These are phyloP conservation scores for Cynopterus sphinx DNA, from an alignment of 2,797 vertebrate species.

Conservation along the genomic window DNA sequence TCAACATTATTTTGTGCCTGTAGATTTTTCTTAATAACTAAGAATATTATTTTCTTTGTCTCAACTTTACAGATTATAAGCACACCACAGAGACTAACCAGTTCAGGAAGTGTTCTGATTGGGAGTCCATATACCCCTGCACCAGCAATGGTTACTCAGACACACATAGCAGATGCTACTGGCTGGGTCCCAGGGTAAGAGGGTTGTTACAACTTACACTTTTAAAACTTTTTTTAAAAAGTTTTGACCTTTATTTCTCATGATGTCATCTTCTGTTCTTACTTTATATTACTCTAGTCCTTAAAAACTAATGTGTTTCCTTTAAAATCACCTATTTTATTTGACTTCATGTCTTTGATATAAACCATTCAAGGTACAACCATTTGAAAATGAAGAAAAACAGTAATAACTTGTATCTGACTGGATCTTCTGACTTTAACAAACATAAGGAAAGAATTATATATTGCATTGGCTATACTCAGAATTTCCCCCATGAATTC, in stretches of 20 bases:
- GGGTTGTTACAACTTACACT: neutral
- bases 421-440: neutral
- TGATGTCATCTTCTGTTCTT: neutral
- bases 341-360: slow-evolving; percentile 29
- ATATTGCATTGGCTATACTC: neutral
- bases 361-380: neutral
- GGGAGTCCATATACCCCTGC: slow-evolving; percentile 87
- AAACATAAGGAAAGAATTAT: neutral
- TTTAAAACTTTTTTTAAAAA: neutral
- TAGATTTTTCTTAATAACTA: neutral
- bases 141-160: slow-evolving; percentile 90
- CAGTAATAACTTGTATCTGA: neutral
- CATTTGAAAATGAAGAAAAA: slow-evolving; percentile 32
- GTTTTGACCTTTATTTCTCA: neutral
- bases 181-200: slow-evolving; percentile 90
- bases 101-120: slow-evolving; percentile 88
- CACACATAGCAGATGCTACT: slow-evolving; percentile 86
- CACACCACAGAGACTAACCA: slow-evolving; percentile 89
- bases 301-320: neutral
- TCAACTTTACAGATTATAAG: slow-evolving; percentile 88
- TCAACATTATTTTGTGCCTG: neutral
- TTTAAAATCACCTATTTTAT: neutral
- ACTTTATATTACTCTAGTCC: neutral
- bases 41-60: slow-evolving; percentile 41
- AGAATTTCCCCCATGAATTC: neutral